Evolutionary conservation across 2,113 vertebrate species (phyloP), one percentile per base, ranked within the genome.

Genomic region (Alouatta palliata): DNA sequence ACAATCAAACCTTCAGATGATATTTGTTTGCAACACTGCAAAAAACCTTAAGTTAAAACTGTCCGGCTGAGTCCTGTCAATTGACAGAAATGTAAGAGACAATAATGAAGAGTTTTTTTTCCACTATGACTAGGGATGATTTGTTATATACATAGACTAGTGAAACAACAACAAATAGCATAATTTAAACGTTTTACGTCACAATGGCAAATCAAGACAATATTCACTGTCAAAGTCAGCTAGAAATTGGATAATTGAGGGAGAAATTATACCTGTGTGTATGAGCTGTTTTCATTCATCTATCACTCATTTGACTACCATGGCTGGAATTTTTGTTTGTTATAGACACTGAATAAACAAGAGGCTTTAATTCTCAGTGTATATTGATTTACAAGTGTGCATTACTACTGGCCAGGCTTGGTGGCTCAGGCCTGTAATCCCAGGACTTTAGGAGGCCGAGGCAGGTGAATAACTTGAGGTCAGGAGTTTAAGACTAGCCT

Each of bases 331-430:
- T 91, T 85, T 92, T 91, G 16, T 80, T 85, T 92, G 16, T 43
- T 94, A 25, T 16, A 40, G 14, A 79, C 9, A 23, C 11, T 83
- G 45, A 87, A 68, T 10, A 82, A 94, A 66, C 32, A 85, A 92
- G 17, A 81, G 1, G 2, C 49, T 90, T 88, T 64, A 68, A 2
- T 83, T 89, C 32, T 21, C 6, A 16, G 9, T 61, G 12, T 35
- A 20, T 66, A 30, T 84, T 88, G 5, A 37, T 94, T 98, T 79
- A 71, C 27, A 95, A 94, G 75, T 91, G 7, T 90, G 8, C 23
- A 58, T 83, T 82, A 64, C 61, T 32, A 30, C 61, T 6, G 27
- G 27, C 27, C 30, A 30, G 61, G 61, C 61, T 30, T 32, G 61
- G 61, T 32, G 27, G 61, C 61, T 30, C 27, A 64, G 30, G 61